These are phyloP conservation scores for Marisa cornuarietis DNA, from an alignment of 1,140 invertebrate genomes.

Conservation along the genomic window DNA sequence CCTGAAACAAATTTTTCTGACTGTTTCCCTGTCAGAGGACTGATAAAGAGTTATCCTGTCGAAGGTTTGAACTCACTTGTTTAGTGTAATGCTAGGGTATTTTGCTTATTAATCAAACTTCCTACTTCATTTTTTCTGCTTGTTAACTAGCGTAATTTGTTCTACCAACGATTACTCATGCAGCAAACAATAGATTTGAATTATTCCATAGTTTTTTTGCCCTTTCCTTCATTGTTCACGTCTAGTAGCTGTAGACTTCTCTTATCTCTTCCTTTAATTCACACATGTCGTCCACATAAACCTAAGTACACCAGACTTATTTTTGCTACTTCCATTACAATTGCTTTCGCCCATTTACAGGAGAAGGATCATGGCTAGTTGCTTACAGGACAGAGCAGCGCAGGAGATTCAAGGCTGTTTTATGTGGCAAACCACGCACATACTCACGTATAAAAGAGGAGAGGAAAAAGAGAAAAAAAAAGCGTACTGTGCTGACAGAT, in stretches of 20 bases:
- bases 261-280: conserved; percentile 1
- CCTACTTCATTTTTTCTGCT: too few species aligned
- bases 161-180: too few species aligned
- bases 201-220: neutral
- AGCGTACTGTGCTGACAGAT: conserved; percentile 39
- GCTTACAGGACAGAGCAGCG: conserved; percentile 61
- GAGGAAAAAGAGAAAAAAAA: conserved; percentile 49
- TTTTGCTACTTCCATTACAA: too few species aligned
- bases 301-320: too few species aligned
- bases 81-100: neutral
- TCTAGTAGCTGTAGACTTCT: neutral
- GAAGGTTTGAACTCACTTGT: conserved; percentile 30
- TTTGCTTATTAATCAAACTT: too few species aligned
- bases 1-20: conserved; percentile 47
- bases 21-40: conserved; percentile 60
- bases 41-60: conserved; percentile 40
- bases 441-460: conserved; percentile 62
- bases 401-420: conserved; percentile 59
- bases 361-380: conserved; percentile 60
- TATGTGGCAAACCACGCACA: conserved; percentile 61
- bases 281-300: neutral
- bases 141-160: too few species aligned
- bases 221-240: neutral
- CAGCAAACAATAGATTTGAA: neutral
- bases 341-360: conserved; percentile 29